A percentile compares a stretch with the other conserved stretches of the same genome.
Conservation (phyloP, 2,797 vertebrate genomes). For the Tokudaia tokunoshimensis region DNA sequence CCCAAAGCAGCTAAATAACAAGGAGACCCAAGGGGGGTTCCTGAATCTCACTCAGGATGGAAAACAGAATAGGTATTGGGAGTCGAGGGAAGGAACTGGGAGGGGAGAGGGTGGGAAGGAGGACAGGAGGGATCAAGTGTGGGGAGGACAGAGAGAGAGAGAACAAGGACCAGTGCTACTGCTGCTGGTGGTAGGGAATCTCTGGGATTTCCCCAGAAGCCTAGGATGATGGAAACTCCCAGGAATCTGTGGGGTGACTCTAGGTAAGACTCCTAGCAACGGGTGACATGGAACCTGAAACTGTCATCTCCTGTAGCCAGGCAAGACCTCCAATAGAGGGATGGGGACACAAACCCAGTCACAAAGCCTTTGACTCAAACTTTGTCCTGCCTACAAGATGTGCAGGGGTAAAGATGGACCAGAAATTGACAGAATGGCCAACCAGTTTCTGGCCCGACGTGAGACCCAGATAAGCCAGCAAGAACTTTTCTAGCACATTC, state of each 20-base stretch:
- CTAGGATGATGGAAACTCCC: neutral
- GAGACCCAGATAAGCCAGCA: neutral
- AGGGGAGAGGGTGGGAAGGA: neutral
- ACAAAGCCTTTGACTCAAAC: neutral
- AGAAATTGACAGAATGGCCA: neutral
- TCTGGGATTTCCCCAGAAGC: neutral
- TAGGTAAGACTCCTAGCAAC: neutral
- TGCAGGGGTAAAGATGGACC: neutral
- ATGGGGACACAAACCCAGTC: neutral
- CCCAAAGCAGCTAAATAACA: neutral
- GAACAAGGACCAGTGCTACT: no score
- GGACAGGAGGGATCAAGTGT: no score
- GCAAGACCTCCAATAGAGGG: neutral
- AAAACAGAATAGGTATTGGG: neutral
- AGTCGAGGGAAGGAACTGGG: neutral
- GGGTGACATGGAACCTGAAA: neutral
- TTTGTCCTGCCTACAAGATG: neutral
- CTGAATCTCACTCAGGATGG: neutral
- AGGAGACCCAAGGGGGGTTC: neutral
- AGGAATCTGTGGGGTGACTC: neutral
- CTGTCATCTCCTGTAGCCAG: neutral
- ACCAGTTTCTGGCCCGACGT: neutral
- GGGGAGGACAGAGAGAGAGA: no score
- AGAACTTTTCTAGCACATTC: neutral
- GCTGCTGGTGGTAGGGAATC: neutral